Conservation (phyloP, 2,113 vertebrate genomes). For the Carollia perspicillata region DNA sequence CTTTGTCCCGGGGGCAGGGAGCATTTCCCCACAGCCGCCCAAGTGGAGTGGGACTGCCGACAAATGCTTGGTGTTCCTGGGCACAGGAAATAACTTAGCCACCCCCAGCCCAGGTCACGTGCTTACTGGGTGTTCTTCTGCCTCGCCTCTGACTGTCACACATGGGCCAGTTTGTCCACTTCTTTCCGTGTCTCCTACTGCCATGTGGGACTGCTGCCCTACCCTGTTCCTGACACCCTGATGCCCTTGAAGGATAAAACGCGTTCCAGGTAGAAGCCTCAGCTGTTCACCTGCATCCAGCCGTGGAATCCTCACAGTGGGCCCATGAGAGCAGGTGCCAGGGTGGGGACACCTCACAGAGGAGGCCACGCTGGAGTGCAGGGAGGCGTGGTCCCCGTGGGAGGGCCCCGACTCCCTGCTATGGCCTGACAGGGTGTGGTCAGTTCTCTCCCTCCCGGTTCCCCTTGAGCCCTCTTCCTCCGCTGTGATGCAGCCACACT, state of each 20-base stretch:
- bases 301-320: background rate
- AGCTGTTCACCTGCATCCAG: background rate
- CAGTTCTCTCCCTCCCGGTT: background rate
- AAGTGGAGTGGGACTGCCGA: background rate
- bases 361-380: background rate
- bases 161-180: background rate
- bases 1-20: background rate
- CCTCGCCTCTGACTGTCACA: no score
- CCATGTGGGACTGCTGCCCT: background rate
- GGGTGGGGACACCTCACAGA: background rate
- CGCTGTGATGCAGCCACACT: fast-evolving
- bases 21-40: background rate
- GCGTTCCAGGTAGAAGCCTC: background rate
- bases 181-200: background rate
- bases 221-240: background rate
- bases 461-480: background rate
- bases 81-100: background rate
- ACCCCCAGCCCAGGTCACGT: background rate
- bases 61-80: background rate
- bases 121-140: background rate
- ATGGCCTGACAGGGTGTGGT: background rate
- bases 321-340: background rate
- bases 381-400: background rate
- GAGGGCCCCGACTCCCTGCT: background rate
- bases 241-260: background rate